These are phyloP conservation scores for Sialis lutaria DNA, from an alignment of 2,888 invertebrate genomes.

Conservation along the genomic window DNA sequence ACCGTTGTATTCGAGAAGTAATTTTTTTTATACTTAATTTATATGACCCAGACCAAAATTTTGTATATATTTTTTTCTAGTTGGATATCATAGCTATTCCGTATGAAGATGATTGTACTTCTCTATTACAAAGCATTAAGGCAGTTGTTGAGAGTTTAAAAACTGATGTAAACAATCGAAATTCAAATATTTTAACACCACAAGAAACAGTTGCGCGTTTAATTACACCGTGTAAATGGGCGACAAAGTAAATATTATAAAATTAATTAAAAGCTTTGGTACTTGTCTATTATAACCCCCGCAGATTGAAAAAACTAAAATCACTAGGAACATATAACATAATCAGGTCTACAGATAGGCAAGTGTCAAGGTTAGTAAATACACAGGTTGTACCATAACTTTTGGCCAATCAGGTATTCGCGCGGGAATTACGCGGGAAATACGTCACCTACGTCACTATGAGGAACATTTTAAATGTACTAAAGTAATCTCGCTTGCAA, in stretches of 20 bases:
- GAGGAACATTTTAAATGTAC: too few relatives aligned
- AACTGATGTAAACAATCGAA: conserved; percentile 14
- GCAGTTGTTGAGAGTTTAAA: conserved; percentile 19
- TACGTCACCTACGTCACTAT: too few relatives aligned
- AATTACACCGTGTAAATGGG: conserved; percentile 28
- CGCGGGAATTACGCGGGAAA: too few relatives aligned
- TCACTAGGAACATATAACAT: too few relatives aligned
- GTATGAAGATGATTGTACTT: conserved; percentile 44
- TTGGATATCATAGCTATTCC: conserved; percentile 46
- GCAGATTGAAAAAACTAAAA: too few relatives aligned
- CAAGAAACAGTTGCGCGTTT: conserved; percentile 31
- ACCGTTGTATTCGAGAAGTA: conserved; percentile 48
- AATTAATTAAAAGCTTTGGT: background rate
- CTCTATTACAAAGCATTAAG: conserved; percentile 45
- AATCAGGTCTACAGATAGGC: too few relatives aligned
- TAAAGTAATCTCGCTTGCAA: too few relatives aligned
- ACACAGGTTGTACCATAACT: too few relatives aligned
- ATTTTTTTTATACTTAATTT: conserved; percentile 7
- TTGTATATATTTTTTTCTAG: conserved; percentile 24
- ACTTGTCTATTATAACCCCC: too few relatives aligned
- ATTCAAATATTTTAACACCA: conserved; percentile 17
- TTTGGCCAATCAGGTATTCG: too few relatives aligned
- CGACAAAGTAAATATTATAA: conserved; percentile 24
- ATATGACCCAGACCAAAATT: background rate
- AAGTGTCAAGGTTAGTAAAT: too few relatives aligned